Base-by-base conservation (phyloP, 2,797 vertebrate species). In the Florisuga fusca region DNA sequence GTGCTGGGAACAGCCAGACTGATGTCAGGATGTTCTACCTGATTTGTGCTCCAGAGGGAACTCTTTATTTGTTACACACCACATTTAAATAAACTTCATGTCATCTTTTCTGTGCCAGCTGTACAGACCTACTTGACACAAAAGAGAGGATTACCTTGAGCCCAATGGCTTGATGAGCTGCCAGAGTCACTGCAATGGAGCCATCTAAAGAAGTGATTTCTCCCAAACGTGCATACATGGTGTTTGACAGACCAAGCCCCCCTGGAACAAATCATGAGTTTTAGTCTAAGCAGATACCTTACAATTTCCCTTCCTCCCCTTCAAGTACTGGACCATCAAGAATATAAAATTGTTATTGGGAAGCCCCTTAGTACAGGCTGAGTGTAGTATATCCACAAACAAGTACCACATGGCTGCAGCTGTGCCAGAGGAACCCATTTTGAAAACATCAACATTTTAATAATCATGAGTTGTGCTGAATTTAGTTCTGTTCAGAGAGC, bases 81-180 rank as follows among this genome's bases (percentile, higher is more conserved):
- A n/a, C 7, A 9, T 12, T 7, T 8, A 29, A 50, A 20, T 17
- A 33, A 23, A n/a, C 15, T 13, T 27, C 55, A 50, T 23, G 26
- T 45, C 68, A 45, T 14, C 50, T 72, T 12, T 26, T 22, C 58
- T 58, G 13, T 1, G 9, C 21, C 20, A 14, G 43, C 4, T 23
- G 26, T 12, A 27, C 13, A 62, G 29, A 87, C 68, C 7, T 7
- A 11, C 64, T 23, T 31, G 31, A 25, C 11, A 22, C 1, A 9
- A 15, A 26, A 62, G 46, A 11, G 11, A 75, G 43, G 15, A 1
- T 94, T 96, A 99, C 99, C 99, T 99, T 99, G n/a, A 99, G 98
- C 46, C 99, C 99, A 7, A 99, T 99, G 50, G 99, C 98, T 92
- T 99, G 99, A 92, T 99, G 99, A 46, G 99, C 99, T 41, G 98